Evolutionary conservation across 2,888 invertebrate genomes (phyloP), one percentile per base, ranked within the genome.

Genomic region (Norana najaformis): DNA sequence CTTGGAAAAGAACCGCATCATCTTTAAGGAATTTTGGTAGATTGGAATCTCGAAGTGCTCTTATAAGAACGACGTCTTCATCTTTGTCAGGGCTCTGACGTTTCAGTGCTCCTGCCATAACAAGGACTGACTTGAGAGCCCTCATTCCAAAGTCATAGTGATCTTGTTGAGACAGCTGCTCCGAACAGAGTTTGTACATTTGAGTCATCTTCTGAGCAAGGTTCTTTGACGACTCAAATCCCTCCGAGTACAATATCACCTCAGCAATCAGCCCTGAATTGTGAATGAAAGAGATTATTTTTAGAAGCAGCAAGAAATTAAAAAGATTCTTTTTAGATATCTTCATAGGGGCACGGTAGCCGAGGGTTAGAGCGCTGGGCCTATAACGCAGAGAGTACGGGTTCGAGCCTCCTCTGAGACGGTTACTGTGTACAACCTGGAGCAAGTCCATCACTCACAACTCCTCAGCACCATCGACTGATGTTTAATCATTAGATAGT

Each of bases 131-230:
- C 91, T 95, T 95, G 47, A 95, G 94, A n/a, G 95, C 95, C 89
- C 95, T 92, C 98, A 98, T 98, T 82, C 95, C 95, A 93, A 98
- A 98, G 95, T 98, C 98, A 93, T 98, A 98, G 93, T 98, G 98
- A 94, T 98, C 95, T 92, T 98, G 98, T 93, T 98, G 97, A 0
- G 97, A 98, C 2, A 98, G 96, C 94, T 98, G 98, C 94, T 98
- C 98, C 93, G 97, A 97, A 93, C 97, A 97, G 13, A 98, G 95
- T 93, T 97, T 97, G 95, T 98, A 98, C 97, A 98, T 97, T 94
- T 97, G 97, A 0, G 97, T 97, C 97, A 98, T 98, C 95, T 98
- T 98, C 93, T 97, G 96, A 0, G 98, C 97, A n/a, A 98, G 95
- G 6, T 96, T 96, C 94, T 97, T 97, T 0, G 98, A 98, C 0